phyloP scores from a whole-genome alignment of 2,113 vertebrate species.

The Nothobranchius furzeri region DNA sequence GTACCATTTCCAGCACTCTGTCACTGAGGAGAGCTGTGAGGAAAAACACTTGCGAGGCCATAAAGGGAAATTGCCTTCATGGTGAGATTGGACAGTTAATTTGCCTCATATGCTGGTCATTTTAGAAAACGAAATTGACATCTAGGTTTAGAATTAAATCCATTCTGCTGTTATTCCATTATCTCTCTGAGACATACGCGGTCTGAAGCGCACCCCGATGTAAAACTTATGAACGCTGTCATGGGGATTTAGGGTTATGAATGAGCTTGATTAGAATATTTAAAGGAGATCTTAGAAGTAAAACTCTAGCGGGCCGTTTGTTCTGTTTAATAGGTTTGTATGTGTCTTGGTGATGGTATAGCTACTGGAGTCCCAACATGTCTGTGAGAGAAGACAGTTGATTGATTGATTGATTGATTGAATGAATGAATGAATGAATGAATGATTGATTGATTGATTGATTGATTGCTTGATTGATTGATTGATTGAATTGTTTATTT shows the following conservation, averaged over 20 bases:
- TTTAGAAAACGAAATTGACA: conserved; percentile 51
- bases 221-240: conserved; percentile 30
- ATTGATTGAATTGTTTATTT: no score
- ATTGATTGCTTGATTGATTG: no score
- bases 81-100: conserved; percentile 63
- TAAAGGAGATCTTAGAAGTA: conserved; percentile 16
- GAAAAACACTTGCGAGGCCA: conserved; percentile 49
- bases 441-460: no score
- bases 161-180: conserved; percentile 39
- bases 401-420: no score
- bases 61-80: conserved; percentile 61
- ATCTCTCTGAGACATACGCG: conserved; percentile 32
- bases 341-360: no score
- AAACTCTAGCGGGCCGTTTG: background rate
- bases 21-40: conserved; percentile 47
- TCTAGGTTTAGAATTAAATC: conserved; percentile 46
- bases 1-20: conserved; percentile 56
- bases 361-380: no score
- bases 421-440: no score
- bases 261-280: conserved; percentile 33
- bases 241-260: conserved; percentile 30
- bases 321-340: no score
- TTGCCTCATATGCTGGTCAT: conserved; percentile 39
- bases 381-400: no score
- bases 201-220: conserved; percentile 24